These are phyloP conservation scores for Drosophila mauritiana DNA, from an alignment of 1,140 invertebrate genomes.

Conservation along the genomic window DNA sequence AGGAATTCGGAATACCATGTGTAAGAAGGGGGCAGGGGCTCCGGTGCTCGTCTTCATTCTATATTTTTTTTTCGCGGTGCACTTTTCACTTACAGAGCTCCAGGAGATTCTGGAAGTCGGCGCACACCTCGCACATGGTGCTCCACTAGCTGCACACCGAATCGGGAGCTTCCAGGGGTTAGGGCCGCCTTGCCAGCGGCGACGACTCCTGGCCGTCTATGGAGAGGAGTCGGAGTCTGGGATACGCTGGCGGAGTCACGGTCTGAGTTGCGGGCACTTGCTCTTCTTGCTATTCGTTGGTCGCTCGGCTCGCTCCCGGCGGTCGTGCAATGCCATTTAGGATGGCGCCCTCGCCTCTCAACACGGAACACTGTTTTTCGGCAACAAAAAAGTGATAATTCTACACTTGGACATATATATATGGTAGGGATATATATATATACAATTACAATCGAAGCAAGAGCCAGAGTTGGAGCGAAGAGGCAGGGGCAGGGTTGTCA, in stretches of 20 bases:
- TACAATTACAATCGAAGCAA: slow-evolving; percentile 48
- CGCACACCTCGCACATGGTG: slow-evolving; percentile 73
- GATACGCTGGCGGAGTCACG: slow-evolving; percentile 31
- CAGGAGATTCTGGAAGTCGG: slow-evolving; percentile 74
- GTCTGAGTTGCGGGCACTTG: slow-evolving; percentile 34
- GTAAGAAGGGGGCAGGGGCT: neutral
- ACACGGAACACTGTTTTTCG: slow-evolving; percentile 62
- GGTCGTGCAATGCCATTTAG: slow-evolving; percentile 74
- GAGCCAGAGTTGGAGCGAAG: slow-evolving; percentile 32
- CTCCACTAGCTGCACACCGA: slow-evolving; percentile 4
- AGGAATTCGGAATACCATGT: slow-evolving; percentile 10
- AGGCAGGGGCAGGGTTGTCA: slow-evolving; percentile 38
- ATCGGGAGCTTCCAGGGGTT: slow-evolving; percentile 14
- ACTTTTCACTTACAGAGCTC: slow-evolving; percentile 71
- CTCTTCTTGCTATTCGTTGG: slow-evolving; percentile 42
- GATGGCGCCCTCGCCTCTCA: slow-evolving; percentile 67
- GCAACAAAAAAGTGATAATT: slow-evolving; percentile 61
- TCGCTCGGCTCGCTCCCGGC: slow-evolving; percentile 59
- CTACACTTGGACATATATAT: slow-evolving; percentile 49
- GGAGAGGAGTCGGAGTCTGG: slow-evolving; percentile 19
- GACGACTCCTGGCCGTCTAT: slow-evolving; percentile 25
- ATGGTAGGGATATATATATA: slow-evolving; percentile 43
- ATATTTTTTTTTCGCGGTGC: slow-evolving; percentile 2
- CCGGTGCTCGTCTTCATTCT: too few relatives aligned
- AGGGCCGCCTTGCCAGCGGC: slow-evolving; percentile 5